Base-by-base conservation (phyloP, 2,113 vertebrate species). In the Mugil cephalus region DNA sequence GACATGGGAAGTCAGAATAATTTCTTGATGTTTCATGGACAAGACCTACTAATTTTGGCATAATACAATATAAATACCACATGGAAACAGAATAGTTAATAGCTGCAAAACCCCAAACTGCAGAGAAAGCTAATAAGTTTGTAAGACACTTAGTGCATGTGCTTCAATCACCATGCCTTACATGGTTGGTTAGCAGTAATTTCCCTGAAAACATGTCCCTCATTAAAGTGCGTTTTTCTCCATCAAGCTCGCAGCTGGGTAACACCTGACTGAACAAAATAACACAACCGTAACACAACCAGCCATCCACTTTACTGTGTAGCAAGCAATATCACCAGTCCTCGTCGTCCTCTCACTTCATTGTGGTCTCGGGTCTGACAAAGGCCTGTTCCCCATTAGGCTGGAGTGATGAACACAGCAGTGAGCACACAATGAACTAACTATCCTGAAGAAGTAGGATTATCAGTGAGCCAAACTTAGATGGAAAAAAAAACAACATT, bases 401-500 rank as follows among this genome's bases (percentile, higher is more conserved):
- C 17, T 45, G 24, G 17, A 56, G 34, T 21, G 17, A 52, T 78
- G 42, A 55, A 50, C 50, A 50, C 53, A 55, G 30, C 40, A 45
- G 75, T 17, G 19, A 40, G 63, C 48, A 42, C 50, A 50, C 19
- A 4, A 52, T 58, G 42, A 64, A 35, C 14, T 30, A 75, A 68
- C 51, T 46, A 55, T 42, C 50, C 11, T 63, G 59, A 36, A 56
- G 46, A 69, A 69, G 24, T 65, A 45, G 18, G 19, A 63, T 80
- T 67, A 61, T 77, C 30, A 35, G 48, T 11, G 0, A 30, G 24
- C 2, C 24, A 30, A 30, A 30, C 24, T 30, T 30, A 30, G n/a
- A n/a, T n/a, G n/a, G n/a, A 73, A 53, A 58, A 62, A 66, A 36
- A 69, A 69, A 58, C 35, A 71, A 45, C 36, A 47, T 63, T 80